Base-by-base conservation (phyloP, 2,113 vertebrate species). In the Gavia stellata region DNA sequence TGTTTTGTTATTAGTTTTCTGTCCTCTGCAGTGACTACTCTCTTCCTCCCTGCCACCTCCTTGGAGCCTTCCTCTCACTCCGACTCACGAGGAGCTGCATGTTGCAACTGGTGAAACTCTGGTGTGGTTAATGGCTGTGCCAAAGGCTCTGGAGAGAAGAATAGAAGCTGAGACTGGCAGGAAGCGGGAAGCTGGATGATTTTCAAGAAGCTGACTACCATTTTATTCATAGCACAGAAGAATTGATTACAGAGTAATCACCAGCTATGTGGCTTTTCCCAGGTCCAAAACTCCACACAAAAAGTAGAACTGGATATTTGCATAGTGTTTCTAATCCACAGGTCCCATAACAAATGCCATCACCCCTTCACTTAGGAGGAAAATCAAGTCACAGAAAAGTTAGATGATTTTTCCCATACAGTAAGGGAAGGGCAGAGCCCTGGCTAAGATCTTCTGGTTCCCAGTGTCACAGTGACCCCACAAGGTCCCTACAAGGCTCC, bases 131-230 rank as follows among this genome's bases (percentile, higher is more conserved):
- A 66, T n/a, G 15, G 49, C 66, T 80, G 65, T 92, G 95, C 92
- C 96, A 94, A 92, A 49, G 34, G 65, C 80, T 90, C 78, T 45
- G 80, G 34, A 73, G 65, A 85, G 67, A 86, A 96, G 94, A 89
- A 96, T 18, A 93, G 86, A 86, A 23, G 21, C 88, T 42, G 61
- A 81, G 90, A 94, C 88, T 88, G 88, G 90, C 92, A 95, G 90
- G 94, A 94, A 97, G 94, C 94, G 34, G 17, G 86, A 97, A 97
- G 96, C 89, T 97, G 93, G 95, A 94, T 88, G 50, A 70, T 78
- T 93, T 83, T 95, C 96, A 96, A 96, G 90, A 90, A 72, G 89
- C 89, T 94, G 84, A 92, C 91, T 96, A 79, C 81, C 0, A 4
- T 84, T 96, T 91, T 92, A 91, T 81, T 87, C 61, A 34, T 71